Conservation (phyloP, 2,888 invertebrate species). For the Deroplatys truncata region DNA sequence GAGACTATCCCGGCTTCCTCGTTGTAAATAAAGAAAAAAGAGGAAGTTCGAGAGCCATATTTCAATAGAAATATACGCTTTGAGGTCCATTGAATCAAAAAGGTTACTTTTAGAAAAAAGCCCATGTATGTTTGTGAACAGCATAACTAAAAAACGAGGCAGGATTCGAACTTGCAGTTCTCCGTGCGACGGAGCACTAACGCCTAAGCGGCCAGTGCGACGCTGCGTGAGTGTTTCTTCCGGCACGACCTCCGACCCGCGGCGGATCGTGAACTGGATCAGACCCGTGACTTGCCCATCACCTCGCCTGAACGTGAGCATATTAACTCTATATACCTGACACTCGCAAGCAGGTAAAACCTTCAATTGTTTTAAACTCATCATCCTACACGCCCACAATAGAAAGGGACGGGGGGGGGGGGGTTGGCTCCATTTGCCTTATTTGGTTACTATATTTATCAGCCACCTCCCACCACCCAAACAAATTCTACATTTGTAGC, state of each 20-base stretch:
- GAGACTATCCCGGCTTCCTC: no score
- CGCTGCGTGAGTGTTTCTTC: not conserved
- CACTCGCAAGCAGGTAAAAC: not conserved
- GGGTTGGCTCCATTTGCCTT: not conserved
- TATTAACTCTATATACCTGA: not conserved
- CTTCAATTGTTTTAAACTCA: not conserved
- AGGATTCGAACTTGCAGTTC: no score
- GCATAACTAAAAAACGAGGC: no score
- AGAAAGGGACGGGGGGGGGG: no score
- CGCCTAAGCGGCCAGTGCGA: not conserved
- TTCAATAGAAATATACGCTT: no score
- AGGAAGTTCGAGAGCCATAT: no score
- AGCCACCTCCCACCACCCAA: not conserved
- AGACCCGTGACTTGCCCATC: conserved; percentile 8
- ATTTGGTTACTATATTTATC: not conserved
- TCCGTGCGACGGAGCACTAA: no score
- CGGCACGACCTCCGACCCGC: conserved; percentile 15
- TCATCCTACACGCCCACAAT: not conserved
- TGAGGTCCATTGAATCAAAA: no score
- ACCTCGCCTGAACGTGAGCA: not conserved
- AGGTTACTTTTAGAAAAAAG: no score
- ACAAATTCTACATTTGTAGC: not conserved
- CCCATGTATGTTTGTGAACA: no score
- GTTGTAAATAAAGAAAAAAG: no score
- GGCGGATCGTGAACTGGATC: conserved; percentile 4